Percentiles rank a stretch among this genome's conserved stretches.
phyloP scores from a whole-genome alignment of 1,140 invertebrate species.

The Aphidius gifuensis region DNA sequence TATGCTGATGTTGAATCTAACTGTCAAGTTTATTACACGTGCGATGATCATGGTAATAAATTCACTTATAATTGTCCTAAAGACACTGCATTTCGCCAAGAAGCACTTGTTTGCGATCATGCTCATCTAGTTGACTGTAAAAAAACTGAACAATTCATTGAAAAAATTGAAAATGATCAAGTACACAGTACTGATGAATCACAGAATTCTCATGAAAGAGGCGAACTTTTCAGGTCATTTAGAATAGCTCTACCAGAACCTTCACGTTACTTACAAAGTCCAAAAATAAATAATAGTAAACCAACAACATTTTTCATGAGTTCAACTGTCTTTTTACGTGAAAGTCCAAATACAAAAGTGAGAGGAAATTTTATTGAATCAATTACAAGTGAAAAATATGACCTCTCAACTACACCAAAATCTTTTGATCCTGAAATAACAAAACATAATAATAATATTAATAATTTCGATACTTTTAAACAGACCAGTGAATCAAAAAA shows the following conservation, averaged over 20 bases:
- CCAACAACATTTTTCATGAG: conserved; percentile 34
- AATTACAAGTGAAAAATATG: background rate
- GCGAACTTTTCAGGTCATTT: conserved; percentile 30
- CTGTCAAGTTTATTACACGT: conserved; percentile 55
- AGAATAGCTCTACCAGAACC: conserved; percentile 20
- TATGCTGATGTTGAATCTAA: conserved; percentile 54
- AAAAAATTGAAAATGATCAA: conserved; percentile 3
- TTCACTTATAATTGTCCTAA: conserved; percentile 55
- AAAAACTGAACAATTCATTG: conserved; percentile 4
- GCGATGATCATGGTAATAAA: conserved; percentile 52
- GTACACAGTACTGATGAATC: background rate
- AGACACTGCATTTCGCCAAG: conserved; percentile 56
- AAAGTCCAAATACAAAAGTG: conserved; percentile 7
- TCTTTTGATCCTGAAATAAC: too few relatives aligned
- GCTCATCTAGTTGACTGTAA: conserved; percentile 54
- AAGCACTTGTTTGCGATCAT: conserved; percentile 56
- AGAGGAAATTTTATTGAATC: background rate
- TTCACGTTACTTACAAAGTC: conserved; percentile 7
- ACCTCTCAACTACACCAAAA: too few relatives aligned
- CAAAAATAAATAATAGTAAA: conserved; percentile 20
- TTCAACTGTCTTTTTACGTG: conserved; percentile 33
- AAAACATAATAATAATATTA: too few relatives aligned
- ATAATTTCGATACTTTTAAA: too few relatives aligned
- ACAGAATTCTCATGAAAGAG: background rate
- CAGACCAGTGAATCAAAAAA: too few relatives aligned